These are phyloP conservation scores for Daboia siamensis DNA, from an alignment of 2,113 vertebrate genomes.

Conservation along the genomic window DNA sequence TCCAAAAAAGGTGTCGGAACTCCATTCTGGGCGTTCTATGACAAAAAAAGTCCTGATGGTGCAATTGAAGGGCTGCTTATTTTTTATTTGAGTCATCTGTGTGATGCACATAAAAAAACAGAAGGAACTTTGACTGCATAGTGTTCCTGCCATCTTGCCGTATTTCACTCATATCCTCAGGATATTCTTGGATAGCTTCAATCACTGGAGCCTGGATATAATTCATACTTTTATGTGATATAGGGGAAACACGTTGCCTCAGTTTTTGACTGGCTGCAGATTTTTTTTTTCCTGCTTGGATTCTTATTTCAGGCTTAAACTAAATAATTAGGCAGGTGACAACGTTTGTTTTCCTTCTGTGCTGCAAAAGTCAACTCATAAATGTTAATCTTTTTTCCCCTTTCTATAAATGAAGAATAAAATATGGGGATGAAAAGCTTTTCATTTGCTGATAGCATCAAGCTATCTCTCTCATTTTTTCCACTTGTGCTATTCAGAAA, in stretches of 20 bases:
- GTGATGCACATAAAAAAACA: neutral
- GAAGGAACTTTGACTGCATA: neutral
- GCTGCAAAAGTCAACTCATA: constrained; percentile 3
- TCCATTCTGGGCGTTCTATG: too few relatives aligned
- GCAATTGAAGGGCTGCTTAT: neutral
- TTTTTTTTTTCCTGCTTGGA: neutral
- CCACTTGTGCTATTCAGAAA: constrained; percentile 3
- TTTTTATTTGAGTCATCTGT: neutral
- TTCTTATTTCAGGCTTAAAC: neutral
- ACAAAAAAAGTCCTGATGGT: neutral
- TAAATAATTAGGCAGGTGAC: constrained; percentile 11
- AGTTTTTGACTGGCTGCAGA: neutral
- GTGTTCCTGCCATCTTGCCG: neutral
- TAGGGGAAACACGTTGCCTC: neutral
- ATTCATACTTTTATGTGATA: neutral
- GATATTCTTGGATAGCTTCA: neutral
- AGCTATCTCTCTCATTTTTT: neutral
- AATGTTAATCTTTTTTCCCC: neutral
- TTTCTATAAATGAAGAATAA: constrained; percentile 6
- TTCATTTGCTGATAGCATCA: constrained; percentile 19
- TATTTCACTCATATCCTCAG: neutral
- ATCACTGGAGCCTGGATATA: neutral
- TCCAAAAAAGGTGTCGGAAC: too few relatives aligned
- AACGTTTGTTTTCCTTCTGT: constrained; percentile 8
- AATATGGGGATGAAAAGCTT: constrained; percentile 18